These are phyloP conservation scores for Onychorhynchus coronatus DNA, from an alignment of 2,113 vertebrate genomes.

Conservation along the genomic window DNA sequence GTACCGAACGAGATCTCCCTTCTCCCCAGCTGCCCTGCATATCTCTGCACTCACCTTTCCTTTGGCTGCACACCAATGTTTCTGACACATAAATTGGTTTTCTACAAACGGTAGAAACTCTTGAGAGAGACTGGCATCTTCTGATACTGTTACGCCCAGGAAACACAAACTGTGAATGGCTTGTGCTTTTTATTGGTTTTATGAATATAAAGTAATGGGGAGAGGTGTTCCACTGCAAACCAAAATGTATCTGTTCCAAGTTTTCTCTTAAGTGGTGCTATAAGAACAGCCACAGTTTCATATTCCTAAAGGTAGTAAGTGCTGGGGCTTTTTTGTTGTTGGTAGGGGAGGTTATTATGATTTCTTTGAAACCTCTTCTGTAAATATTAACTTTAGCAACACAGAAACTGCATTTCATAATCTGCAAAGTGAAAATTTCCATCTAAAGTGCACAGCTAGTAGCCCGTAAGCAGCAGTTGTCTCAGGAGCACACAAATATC, in stretches of 20 bases:
- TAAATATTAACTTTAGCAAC: background rate
- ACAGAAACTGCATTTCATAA: background rate
- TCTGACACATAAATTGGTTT: background rate
- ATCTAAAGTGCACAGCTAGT: background rate
- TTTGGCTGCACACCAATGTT: background rate
- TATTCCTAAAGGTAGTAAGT: background rate
- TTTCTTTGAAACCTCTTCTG: background rate
- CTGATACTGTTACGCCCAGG: background rate
- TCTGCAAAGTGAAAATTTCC: background rate
- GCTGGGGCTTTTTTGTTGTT: background rate
- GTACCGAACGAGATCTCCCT: background rate
- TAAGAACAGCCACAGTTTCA: background rate
- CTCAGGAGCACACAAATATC: background rate
- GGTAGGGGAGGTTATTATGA: rapidly evolving
- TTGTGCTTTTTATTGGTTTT: background rate
- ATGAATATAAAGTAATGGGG: background rate
- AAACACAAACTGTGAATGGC: background rate
- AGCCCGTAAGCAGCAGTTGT: background rate
- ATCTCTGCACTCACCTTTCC: background rate
- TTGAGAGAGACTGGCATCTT: background rate
- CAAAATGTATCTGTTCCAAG: background rate
- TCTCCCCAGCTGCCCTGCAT: background rate
- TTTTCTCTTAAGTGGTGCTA: background rate
- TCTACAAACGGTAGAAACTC: background rate
- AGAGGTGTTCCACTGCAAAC: background rate